These are phyloP conservation scores for Byasa hedistus DNA, from an alignment of 2,888 invertebrate species.

Conservation along the genomic window DNA sequence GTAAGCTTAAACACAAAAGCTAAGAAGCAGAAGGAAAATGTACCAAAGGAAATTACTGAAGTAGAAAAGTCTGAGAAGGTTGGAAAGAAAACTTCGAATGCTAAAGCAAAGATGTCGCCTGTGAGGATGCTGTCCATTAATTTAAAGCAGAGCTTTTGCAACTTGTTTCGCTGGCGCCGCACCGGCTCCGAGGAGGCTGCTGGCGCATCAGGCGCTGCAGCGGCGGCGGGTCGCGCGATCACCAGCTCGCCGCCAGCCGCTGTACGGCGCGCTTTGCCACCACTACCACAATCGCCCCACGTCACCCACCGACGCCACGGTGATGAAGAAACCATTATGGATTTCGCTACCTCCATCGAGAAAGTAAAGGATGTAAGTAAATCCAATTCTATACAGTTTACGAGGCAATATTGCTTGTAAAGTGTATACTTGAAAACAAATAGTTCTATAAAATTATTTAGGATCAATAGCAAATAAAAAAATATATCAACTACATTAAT, in stretches of 20 bases:
- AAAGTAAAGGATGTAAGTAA: slow-evolving; percentile 94
- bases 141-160: slow-evolving; percentile 91
- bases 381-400: not conserved
- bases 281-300: slow-evolving; percentile 61
- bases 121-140: slow-evolving; percentile 85
- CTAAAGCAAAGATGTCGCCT: slow-evolving; percentile 82
- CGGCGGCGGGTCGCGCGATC: slow-evolving; percentile 51
- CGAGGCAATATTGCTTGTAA: too few species aligned
- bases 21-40: slow-evolving; percentile 77
- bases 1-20: slow-evolving; percentile 82
- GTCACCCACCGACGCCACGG: slow-evolving; percentile 48
- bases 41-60: slow-evolving; percentile 55
- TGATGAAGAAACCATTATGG: slow-evolving; percentile 81
- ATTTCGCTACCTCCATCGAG: slow-evolving; percentile 94
- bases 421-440: too few species aligned
- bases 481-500: too few species aligned
- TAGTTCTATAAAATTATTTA: too few species aligned
- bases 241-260: slow-evolving; percentile 61
- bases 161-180: slow-evolving; percentile 86
- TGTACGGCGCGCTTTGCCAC: slow-evolving; percentile 67
- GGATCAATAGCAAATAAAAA: too few species aligned
- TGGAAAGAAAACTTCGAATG: slow-evolving; percentile 49
- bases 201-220: slow-evolving; percentile 46
- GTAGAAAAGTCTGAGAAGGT: slow-evolving; percentile 70
- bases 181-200: slow-evolving; percentile 48